Evolutionary conservation across 2,113 vertebrate species (phyloP), one percentile per base, ranked within the genome.

Genomic region (Clinocottus analis): DNA sequence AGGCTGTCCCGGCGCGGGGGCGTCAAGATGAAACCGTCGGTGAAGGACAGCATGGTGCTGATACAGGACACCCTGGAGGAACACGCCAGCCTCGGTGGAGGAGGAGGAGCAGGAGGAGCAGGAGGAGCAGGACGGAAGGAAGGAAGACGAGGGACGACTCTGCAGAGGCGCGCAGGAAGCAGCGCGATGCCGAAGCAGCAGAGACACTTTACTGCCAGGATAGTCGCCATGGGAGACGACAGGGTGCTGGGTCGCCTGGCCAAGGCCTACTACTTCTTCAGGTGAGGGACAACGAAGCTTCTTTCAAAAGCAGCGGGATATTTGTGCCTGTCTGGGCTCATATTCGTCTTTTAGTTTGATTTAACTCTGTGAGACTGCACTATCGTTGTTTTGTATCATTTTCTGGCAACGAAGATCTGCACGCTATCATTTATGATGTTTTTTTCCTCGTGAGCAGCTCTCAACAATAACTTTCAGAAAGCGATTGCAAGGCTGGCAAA

Each of bases 171-270:
- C 39, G 82, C 90, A 0, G 95, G 95, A 51, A 71, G 6, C 72
- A 72, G 5, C 31, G 4, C 59, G 0, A 49, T 70, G 61, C 85
- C 84, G 11, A 96, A 93, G 0, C 85, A 93, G 41, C 95, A 95
- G 78, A 94, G 91, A 61, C 91, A 95, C 25, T 95, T 95, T 77
- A 98, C 96, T 0, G 98, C 97, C 33, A 95, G 95, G 43, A 90
- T 99, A 4, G 91, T 98, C 35, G 87, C 95, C 68, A 93, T 99
- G 89, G 98, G 97, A 0, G 97, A 97, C 0, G 97, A 99, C 74
- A 89, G 96, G 27, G 78, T 96, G 33, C 86, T 98, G 86, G 97
- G 97, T 3, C 95, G 95, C 76, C 95, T 99, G 86, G 96, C 97
- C 2, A 96, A 94, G 77, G 95, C 97, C 56, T 98, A 96, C 87